Conservation (phyloP, 2,888 invertebrate genomes). For the Athalia rosae region DNA sequence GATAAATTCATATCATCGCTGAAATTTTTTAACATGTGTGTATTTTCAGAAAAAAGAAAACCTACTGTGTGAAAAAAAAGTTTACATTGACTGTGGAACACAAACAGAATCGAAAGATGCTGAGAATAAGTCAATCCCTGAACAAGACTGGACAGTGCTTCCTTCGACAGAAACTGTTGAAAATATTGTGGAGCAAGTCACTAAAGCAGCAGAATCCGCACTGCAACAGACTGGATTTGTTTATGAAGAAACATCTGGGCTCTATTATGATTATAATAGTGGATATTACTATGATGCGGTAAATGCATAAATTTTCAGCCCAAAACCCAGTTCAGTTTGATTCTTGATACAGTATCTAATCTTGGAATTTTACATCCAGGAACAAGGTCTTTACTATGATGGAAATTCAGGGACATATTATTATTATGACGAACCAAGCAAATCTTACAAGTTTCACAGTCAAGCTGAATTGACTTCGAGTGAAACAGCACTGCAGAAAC, state of each 20-base stretch:
- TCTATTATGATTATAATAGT: slow-evolving; percentile 91
- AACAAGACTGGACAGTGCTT: slow-evolving; percentile 58
- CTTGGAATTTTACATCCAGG: slow-evolving; percentile 75
- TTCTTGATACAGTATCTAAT: neutral
- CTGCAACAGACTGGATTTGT: slow-evolving; percentile 86
- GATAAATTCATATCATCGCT: neutral
- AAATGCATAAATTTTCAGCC: slow-evolving; percentile 53
- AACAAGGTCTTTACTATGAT: slow-evolving; percentile 91
- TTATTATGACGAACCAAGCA: slow-evolving; percentile 84
- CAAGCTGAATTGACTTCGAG: slow-evolving; percentile 77
- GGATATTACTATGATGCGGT: slow-evolving; percentile 95
- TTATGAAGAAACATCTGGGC: slow-evolving; percentile 89
- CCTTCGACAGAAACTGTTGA: slow-evolving; percentile 54
- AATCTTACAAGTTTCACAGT: slow-evolving; percentile 88
- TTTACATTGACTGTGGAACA: slow-evolving; percentile 58
- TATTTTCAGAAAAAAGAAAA: slow-evolving; percentile 58
- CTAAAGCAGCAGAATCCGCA: slow-evolving; percentile 84
- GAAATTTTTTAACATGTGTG: slow-evolving; percentile 3
- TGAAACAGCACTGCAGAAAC: slow-evolving; percentile 44
- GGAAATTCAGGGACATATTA: slow-evolving; percentile 90
- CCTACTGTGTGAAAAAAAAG: slow-evolving; percentile 59
- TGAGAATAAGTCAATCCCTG: slow-evolving; percentile 53
- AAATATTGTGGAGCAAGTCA: slow-evolving; percentile 85
- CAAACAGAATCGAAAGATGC: slow-evolving; percentile 60
- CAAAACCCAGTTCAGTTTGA: neutral